Base-by-base conservation (phyloP, 2,113 vertebrate genomes). In the Dicaeum eximium region DNA sequence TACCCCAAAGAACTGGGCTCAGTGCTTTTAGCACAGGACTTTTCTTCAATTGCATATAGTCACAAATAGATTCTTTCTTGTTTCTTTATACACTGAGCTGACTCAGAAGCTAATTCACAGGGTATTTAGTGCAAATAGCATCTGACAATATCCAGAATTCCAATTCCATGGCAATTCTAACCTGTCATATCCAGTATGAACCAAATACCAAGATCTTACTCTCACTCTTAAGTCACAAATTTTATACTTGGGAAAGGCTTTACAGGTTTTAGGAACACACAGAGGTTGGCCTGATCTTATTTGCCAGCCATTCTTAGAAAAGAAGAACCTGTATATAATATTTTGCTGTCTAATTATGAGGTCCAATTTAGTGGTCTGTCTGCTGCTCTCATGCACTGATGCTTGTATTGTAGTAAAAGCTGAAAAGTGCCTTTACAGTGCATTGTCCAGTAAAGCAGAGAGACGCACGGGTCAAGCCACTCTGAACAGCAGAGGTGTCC, bases 31-130 rank as follows among this genome's bases (percentile, higher is more conserved):
- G 8, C 30, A 47, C 15, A 31, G 13, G 2, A 1, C 6, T 54
- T n/a, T 61, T 23, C 42, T 60, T 47, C 11, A 38, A 0, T 7
- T 8, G 0, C 4, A 4, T 45, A 3, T 2, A 48, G 28, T 20
- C 51, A 56, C 27, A 13, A 16, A 51, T 2, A 38, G 27, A 47
- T 58, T 17, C 4, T 23, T 81, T 69, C 60, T 70, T 70, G 19
- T 27, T 51, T 30, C 77, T 83, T n/a, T 25, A 13, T 7, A 7
- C 0, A 7, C 37, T 53, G 48, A 89, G 53, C 53, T 72, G 86
- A 58, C 18, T 33, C 42, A 90, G 38, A 61, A 72, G n/a, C 4
- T 38, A 65, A 70, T 83, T 48, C n/a, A 8, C 7, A 6, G 7
- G 19, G 7, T 37, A 10, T 44, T 50, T 44, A 31, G 44, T 8